These are phyloP conservation scores for Hydrolagus affinis DNA, from an alignment of 2,113 vertebrate species.

Conservation along the genomic window DNA sequence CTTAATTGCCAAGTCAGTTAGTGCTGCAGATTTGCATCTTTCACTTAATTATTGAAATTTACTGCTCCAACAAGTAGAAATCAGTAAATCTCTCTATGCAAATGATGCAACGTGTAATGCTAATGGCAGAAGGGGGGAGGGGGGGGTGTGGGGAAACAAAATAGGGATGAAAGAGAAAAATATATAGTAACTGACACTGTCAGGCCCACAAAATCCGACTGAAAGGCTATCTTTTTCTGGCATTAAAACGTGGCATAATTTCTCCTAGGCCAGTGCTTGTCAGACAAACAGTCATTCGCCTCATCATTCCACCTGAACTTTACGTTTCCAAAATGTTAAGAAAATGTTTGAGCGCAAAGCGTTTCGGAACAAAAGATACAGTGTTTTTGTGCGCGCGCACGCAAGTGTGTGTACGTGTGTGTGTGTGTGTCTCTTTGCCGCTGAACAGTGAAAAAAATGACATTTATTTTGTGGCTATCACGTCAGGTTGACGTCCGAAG, in stretches of 20 bases:
- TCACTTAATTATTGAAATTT: conserved; percentile 31
- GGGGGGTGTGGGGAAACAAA: no score
- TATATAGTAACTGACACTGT: not conserved
- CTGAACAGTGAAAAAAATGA: no score
- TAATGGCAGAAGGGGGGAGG: conserved; percentile 5
- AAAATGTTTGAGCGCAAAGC: not conserved
- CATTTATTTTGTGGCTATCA: no score
- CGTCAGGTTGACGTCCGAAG: no score
- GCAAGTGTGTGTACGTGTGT: no score
- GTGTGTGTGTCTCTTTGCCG: no score
- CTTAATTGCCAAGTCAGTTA: not conserved
- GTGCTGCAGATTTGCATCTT: not conserved
- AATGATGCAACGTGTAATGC: not conserved
- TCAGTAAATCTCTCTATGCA: not conserved
- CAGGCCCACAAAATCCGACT: not conserved
- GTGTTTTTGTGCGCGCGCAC: no score
- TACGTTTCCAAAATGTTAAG: not conserved
- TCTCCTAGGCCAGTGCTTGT: no score
- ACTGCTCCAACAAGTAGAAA: conserved; percentile 11
- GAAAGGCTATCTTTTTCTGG: not conserved
- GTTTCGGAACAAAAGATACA: not conserved
- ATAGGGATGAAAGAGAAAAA: not conserved
- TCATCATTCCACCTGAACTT: not conserved
- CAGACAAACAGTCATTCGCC: no score
- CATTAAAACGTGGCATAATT: not conserved